Evolutionary conservation across 2,113 vertebrate genomes (phyloP), one percentile per base, ranked within the genome.

Genomic region (Seriola quinqueradiata): DNA sequence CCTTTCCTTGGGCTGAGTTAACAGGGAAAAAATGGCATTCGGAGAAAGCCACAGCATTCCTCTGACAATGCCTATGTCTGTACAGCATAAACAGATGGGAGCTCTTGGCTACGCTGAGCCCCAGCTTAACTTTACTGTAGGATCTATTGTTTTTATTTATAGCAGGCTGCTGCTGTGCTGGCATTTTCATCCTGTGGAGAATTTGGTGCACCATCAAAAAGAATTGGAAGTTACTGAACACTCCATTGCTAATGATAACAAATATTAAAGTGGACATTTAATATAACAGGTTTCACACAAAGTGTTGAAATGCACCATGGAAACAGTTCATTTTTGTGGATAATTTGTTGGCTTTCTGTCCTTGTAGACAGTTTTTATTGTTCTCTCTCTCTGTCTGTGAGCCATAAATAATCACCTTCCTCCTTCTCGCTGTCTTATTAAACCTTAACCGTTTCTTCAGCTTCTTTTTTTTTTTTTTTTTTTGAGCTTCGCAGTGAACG

Each of bases 1-100:
- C 70, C 75, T 86, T 87, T 92, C 74, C 61, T 84, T 74, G 70
- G 83, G 83, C 86, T 73, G 85, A 83, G 75, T 87, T 90, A 80
- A 88, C 84, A 75, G 88, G 76, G 59, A 81, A 69, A 69, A 86
- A 86, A 70, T 60, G 73, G 76, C 59, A 83, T 83, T 83, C 74
- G 64, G 65, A 86, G 42, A 87, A 94, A 92, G 80, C 91, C 92
- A 28, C 91, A 93, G 83, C 91, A 93, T 94, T 95, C 90, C 89
- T 93, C 71, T 66, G 59, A 92, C 79, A 87, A 93, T 92, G 92
- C 85, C 79, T 84, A 57, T 78, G 90, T 88, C 82, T 91, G 80
- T 90, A 93, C 91, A 85, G 87, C 82, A 92, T 91, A 90, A 93
- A 94, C 93, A 92, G 92, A 93, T 93, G 91, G 87, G 25, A 71